These are phyloP conservation scores for Chelmon rostratus DNA, from an alignment of 2,797 vertebrate species.

Conservation along the genomic window DNA sequence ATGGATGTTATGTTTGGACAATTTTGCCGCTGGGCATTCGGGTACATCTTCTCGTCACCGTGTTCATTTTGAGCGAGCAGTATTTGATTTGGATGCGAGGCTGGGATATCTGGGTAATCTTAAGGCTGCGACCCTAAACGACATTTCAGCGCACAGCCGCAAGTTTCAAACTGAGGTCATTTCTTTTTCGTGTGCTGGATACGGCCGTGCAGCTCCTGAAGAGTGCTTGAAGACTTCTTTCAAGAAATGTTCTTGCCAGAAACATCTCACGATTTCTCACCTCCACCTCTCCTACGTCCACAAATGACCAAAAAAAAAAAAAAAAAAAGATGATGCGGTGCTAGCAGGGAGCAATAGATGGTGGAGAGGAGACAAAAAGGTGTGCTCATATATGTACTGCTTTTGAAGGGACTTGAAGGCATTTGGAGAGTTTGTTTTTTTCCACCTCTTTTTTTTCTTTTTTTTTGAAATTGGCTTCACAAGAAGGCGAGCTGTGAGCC, in stretches of 20 bases:
- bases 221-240: slow-evolving; percentile 31
- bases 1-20: slow-evolving; percentile 81
- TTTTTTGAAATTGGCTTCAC: slow-evolving; percentile 85
- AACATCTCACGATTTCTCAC: slow-evolving; percentile 43
- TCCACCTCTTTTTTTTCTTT: slow-evolving; percentile 47
- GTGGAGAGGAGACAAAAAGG: slow-evolving; percentile 70
- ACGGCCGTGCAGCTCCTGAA: neutral
- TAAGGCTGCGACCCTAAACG: slow-evolving; percentile 54
- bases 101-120: slow-evolving; percentile 75
- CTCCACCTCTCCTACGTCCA: slow-evolving; percentile 16
- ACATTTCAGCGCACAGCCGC: slow-evolving; percentile 45
- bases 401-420: slow-evolving; percentile 83
- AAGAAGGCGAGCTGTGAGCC: slow-evolving; percentile 87
- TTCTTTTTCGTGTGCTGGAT: slow-evolving; percentile 19
- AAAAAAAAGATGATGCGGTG: slow-evolving; percentile 26
- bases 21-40: slow-evolving; percentile 45
- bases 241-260: slow-evolving; percentile 39
- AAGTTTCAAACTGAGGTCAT: slow-evolving; percentile 37
- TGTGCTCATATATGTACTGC: slow-evolving; percentile 74
- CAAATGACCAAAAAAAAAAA: slow-evolving; percentile 14
- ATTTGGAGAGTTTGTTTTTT: slow-evolving; percentile 84
- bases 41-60: slow-evolving; percentile 62
- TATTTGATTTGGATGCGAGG: slow-evolving; percentile 78
- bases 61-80: slow-evolving; percentile 60
- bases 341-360: slow-evolving; percentile 37